These are phyloP conservation scores for Rhynchophorus ferrugineus DNA, from an alignment of 1,140 invertebrate genomes.

Conservation along the genomic window DNA sequence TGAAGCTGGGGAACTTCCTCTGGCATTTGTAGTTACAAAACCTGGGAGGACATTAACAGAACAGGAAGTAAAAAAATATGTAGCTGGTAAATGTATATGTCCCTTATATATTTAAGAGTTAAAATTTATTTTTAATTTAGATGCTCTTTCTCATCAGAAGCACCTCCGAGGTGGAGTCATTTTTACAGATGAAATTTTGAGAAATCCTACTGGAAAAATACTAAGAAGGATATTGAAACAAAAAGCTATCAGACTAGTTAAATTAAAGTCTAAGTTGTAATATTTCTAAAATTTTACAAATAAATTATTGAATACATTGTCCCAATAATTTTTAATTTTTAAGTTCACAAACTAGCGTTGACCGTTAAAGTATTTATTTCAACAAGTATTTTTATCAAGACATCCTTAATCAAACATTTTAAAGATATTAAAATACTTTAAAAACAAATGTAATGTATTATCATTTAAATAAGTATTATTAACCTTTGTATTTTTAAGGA, in stretches of 20 bases:
- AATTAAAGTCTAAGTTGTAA: constrained; percentile 28
- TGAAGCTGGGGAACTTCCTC: constrained; percentile 57
- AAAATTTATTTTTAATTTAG: constrained; percentile 35
- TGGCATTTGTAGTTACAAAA: constrained; percentile 55
- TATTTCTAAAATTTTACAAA: not conserved
- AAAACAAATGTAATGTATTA: no score
- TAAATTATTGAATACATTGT: no score
- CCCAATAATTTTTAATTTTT: no score
- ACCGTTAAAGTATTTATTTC: no score
- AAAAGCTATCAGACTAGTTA: constrained; percentile 26
- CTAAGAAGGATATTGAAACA: constrained; percentile 40
- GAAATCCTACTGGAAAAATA: constrained; percentile 47
- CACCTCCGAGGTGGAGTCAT: constrained; percentile 53
- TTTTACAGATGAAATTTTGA: constrained; percentile 58
- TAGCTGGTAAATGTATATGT: constrained; percentile 34
- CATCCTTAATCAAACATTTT: no score
- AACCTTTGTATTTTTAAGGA: no score
- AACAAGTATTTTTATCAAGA: no score
- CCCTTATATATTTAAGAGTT: no score
- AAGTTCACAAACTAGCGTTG: no score
- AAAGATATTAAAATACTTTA: no score
- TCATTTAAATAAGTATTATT: no score
- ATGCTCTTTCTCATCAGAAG: constrained; percentile 38
- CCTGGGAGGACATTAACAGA: constrained; percentile 34
- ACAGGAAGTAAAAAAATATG: constrained; percentile 40